phyloP scores from a whole-genome alignment of 2,888 invertebrate species.

The Campoletis raptor region DNA sequence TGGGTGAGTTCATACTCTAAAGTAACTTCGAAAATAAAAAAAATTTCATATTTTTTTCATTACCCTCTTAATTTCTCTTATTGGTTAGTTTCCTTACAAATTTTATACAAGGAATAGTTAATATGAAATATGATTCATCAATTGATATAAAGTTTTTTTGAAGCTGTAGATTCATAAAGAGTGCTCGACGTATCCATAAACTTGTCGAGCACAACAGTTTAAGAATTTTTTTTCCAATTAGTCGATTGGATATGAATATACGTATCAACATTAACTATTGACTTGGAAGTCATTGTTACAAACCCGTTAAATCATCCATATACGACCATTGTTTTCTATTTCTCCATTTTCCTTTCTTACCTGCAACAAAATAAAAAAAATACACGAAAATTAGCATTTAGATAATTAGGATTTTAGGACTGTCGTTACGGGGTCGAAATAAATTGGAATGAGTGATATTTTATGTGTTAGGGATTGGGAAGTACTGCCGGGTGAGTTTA shows the following conservation, averaged over 20 bases:
- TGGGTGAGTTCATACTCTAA: too few species aligned
- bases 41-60: too few species aligned
- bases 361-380: conserved; percentile 47
- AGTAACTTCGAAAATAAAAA: too few species aligned
- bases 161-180: too few species aligned
- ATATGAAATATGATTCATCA: too few species aligned
- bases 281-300: neutral
- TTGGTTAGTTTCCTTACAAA: too few species aligned
- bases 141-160: too few species aligned
- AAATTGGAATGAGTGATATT: conserved; percentile 16
- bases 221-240: neutral
- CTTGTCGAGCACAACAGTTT: neutral
- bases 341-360: conserved; percentile 19
- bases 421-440: conserved; percentile 33
- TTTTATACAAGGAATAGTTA: too few species aligned
- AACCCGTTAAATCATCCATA: neutral
- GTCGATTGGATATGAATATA: neutral
- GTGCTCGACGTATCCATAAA: neutral
- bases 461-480: conserved; percentile 11
- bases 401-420: conserved; percentile 10
- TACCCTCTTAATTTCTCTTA: too few species aligned
- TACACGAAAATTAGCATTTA: neutral
- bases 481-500: conserved; percentile 9
- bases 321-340: neutral
- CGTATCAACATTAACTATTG: neutral